Evolutionary conservation across 1,140 invertebrate species (phyloP).

Genomic region (Diuraphis noxia): DNA sequence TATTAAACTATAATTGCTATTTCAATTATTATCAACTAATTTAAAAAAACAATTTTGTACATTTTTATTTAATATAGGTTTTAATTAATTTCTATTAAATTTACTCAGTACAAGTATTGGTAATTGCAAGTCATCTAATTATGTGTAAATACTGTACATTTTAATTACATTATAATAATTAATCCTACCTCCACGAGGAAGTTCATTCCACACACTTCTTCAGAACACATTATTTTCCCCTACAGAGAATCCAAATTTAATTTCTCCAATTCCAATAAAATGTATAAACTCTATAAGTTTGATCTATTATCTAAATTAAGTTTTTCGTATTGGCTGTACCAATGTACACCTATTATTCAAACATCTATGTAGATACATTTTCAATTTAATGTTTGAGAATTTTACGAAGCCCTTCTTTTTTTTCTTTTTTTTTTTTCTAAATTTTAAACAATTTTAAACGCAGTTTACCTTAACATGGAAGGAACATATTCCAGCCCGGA

Average conservation of each 20-base stretch:
- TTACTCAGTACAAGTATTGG: neutral
- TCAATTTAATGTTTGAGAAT: neutral
- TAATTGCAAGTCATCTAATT: neutral
- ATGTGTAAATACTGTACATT: slow-evolving; percentile 9
- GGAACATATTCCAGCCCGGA: slow-evolving; percentile 91
- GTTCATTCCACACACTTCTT: neutral
- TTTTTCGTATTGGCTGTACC: neutral
- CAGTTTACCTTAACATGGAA: slow-evolving; percentile 91
- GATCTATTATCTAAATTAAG: neutral
- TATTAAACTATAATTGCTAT: neutral
- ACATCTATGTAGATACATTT: neutral
- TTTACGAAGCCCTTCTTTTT: neutral
- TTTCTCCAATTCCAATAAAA: neutral
- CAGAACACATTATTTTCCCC: neutral
- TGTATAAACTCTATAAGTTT: neutral
- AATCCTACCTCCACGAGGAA: slow-evolving; percentile 4
- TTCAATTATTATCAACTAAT: slow-evolving; percentile 23
- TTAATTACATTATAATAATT: neutral
- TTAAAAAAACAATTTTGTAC: slow-evolving; percentile 48
- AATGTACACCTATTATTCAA: too few relatives aligned
- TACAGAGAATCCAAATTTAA: slow-evolving; percentile 1
- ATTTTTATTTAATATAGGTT: slow-evolving; percentile 54
- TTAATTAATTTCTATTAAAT: neutral
- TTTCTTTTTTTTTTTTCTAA: neutral
- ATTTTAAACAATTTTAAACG: neutral